A percentile compares a stretch with the other conserved stretches of the same genome.
Evolutionary conservation across 1,140 invertebrate genomes (phyloP).

Genomic region (Drosophila saltans): DNA sequence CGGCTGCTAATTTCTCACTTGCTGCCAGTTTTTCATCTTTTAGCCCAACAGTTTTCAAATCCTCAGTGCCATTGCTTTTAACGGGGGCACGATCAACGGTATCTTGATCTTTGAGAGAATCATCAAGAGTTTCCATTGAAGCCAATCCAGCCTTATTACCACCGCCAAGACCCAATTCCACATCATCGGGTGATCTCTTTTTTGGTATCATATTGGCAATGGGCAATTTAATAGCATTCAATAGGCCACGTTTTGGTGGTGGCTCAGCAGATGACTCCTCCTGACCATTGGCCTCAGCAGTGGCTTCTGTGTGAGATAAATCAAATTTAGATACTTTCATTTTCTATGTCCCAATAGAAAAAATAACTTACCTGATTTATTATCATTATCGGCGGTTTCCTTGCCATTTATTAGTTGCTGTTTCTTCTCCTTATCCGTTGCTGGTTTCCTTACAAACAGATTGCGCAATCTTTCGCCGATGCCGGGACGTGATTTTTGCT

Average conservation of each 20-base stretch:
- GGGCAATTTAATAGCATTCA: conserved; percentile 87
- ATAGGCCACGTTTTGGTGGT: conserved; percentile 83
- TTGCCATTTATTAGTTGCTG: conserved; percentile 55
- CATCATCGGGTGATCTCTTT: conserved; percentile 82
- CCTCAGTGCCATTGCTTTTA: conserved; percentile 85
- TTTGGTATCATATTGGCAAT: conserved; percentile 87
- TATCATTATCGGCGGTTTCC: conserved; percentile 59
- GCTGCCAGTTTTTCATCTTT: conserved; percentile 71
- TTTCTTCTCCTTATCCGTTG: conserved; percentile 71
- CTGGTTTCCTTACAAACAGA: conserved; percentile 74
- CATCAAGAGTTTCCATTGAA: conserved; percentile 90
- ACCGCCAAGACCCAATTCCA: conserved; percentile 84
- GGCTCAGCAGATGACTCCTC: conserved; percentile 56
- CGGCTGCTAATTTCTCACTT: conserved; percentile 62
- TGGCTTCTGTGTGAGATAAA: conserved; percentile 58
- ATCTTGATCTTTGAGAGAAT: conserved; percentile 84
- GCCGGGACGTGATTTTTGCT: conserved; percentile 65
- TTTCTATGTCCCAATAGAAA: no score
- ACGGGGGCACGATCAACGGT: conserved; percentile 83
- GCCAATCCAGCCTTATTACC: conserved; percentile 87
- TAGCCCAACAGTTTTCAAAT: conserved; percentile 86
- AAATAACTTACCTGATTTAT: conserved; percentile 72
- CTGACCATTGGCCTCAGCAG: conserved; percentile 84
- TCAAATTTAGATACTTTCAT: no score
- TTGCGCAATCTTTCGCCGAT: conserved; percentile 75